phyloP scores from a whole-genome alignment of 2,113 vertebrate genomes.

The Microcebus jonahi region DNA sequence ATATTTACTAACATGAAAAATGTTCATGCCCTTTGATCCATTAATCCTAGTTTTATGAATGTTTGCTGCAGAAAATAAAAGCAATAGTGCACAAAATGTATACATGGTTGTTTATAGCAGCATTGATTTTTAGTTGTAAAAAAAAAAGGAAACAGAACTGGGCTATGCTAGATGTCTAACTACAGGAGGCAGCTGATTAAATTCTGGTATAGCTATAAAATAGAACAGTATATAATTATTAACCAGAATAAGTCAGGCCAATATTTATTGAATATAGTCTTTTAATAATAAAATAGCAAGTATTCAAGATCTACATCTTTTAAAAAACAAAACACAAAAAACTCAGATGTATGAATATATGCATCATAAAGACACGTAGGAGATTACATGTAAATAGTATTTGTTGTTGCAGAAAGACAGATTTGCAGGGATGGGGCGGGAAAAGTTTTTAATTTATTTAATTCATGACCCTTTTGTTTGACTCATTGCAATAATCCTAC shows the following conservation, averaged over 20 bases:
- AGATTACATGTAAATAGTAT: not conserved
- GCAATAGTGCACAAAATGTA: not conserved
- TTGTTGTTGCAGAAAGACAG: not conserved
- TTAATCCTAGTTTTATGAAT: not conserved
- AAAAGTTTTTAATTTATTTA: not conserved
- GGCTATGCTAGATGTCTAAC: not conserved
- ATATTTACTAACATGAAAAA: conserved; percentile 55
- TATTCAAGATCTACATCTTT: not conserved
- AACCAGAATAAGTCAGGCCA: not conserved
- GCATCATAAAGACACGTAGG: not conserved
- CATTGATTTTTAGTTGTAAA: not conserved
- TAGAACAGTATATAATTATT: not conserved
- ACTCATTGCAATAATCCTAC: not conserved
- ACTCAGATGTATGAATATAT: not conserved
- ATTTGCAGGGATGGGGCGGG: not conserved
- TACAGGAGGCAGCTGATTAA: not conserved
- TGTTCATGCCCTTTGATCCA: not conserved
- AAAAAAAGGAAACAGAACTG: not conserved
- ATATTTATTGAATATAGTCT: not conserved
- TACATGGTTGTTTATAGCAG: not conserved
- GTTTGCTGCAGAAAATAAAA: conserved; percentile 16
- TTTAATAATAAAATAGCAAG: conserved; percentile 11
- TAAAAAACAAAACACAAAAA: not conserved
- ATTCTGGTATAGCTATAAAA: not conserved
- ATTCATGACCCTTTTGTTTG: not conserved